phyloP scores from a whole-genome alignment of 2,888 invertebrate genomes.

The Temnothorax ravouxi region DNA sequence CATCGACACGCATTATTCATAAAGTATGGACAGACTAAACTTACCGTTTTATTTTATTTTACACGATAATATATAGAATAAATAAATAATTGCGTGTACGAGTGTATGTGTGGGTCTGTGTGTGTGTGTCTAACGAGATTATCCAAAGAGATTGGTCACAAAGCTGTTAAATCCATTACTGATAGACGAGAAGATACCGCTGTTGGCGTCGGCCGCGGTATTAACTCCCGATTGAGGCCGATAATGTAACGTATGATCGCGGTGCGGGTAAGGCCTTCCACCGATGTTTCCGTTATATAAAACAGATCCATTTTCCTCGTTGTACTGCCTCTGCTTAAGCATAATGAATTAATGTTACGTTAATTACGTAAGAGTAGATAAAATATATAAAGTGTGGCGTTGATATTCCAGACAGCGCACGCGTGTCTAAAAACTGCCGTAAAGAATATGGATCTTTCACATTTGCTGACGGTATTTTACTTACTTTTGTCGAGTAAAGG shows the following conservation, averaged over 20 bases:
- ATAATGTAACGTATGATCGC: slow-evolving; percentile 82
- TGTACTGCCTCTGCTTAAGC: slow-evolving; percentile 69
- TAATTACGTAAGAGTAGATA: neutral
- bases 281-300: slow-evolving; percentile 77
- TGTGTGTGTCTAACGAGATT: slow-evolving; percentile 67
- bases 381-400: neutral
- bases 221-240: slow-evolving; percentile 82
- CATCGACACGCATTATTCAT: neutral
- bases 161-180: slow-evolving; percentile 93
- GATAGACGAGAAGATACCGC: slow-evolving; percentile 92
- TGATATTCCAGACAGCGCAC: neutral
- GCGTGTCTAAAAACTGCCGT: neutral
- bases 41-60: neutral
- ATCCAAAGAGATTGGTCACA: slow-evolving; percentile 93
- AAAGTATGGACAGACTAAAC: neutral
- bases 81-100: slow-evolving; percentile 27
- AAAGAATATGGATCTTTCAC: neutral
- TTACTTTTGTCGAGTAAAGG: slow-evolving; percentile 92
- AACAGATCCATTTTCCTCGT: slow-evolving; percentile 75
- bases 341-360: slow-evolving; percentile 36
- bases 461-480: slow-evolving; percentile 66
- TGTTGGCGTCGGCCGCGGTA: slow-evolving; percentile 80
- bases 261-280: slow-evolving; percentile 80
- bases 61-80: slow-evolving; percentile 40
- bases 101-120: neutral